A percentile compares a stretch with the other conserved stretches of the same genome.
phyloP scores from a whole-genome alignment of 1,140 invertebrate species.

The Arctopsyche grandis region DNA sequence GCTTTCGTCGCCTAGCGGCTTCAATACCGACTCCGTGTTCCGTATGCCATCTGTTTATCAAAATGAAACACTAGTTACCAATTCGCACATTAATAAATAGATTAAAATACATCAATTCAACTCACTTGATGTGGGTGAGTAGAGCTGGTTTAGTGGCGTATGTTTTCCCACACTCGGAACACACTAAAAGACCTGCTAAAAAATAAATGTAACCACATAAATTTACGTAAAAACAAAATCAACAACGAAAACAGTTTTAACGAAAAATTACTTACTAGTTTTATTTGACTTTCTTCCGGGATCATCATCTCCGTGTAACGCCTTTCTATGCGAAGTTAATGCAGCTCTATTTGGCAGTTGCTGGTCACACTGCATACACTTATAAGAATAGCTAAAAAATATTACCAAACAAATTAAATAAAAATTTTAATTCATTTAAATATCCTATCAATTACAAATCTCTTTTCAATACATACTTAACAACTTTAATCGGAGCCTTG shows the following conservation, averaged over 20 bases:
- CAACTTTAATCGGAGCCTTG: constrained; percentile 36
- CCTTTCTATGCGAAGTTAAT: constrained; percentile 32
- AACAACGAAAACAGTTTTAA: neutral
- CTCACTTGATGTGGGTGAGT: constrained; percentile 37
- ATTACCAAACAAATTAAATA: neutral
- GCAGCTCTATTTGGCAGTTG: constrained; percentile 32
- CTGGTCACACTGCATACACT: constrained; percentile 24
- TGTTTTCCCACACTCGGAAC: constrained; percentile 38
- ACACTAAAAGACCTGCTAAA: constrained; percentile 23
- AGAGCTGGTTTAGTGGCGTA: constrained; percentile 38
- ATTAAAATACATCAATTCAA: neutral
- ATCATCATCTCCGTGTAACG: constrained; percentile 3
- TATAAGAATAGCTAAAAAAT: constrained; percentile 34
- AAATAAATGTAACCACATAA: constrained; percentile 5
- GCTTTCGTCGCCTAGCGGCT: constrained; percentile 22
- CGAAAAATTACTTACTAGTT: neutral
- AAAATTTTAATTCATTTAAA: too few relatives aligned
- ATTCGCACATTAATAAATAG: neutral
- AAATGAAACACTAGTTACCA: neutral
- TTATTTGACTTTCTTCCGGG: neutral
- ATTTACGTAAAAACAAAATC: neutral
- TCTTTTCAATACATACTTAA: constrained; percentile 18
- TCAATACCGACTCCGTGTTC: constrained; percentile 31
- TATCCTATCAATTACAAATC: too few relatives aligned
- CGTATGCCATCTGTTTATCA: constrained; percentile 29